phyloP scores from a whole-genome alignment of 2,113 vertebrate species.

The Alaudala cheleensis region DNA sequence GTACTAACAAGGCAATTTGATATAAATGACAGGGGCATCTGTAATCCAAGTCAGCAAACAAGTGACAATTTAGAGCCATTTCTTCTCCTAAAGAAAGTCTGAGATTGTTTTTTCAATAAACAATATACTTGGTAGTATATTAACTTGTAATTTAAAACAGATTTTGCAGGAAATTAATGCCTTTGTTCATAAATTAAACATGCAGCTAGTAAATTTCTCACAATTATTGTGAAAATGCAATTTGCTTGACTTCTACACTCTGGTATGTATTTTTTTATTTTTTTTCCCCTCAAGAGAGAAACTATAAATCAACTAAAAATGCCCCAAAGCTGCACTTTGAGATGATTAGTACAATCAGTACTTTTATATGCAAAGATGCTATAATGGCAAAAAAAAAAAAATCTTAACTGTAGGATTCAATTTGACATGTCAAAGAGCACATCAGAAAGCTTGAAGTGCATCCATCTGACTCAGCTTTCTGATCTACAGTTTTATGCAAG shows the following conservation, averaged over 20 bases:
- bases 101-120: not conserved
- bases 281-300: not conserved
- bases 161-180: not conserved
- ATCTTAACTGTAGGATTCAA: not conserved
- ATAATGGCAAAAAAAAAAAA: not conserved
- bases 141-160: not conserved
- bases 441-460: not conserved
- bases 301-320: not conserved
- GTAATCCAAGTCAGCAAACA: not conserved
- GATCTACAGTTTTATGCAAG: not conserved
- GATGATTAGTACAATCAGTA: not conserved
- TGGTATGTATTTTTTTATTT: not conserved
- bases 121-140: not conserved
- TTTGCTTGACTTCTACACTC: not conserved
- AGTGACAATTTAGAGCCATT: not conserved
- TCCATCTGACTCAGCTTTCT: not conserved
- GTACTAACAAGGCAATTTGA: not conserved
- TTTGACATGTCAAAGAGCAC: not conserved
- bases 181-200: not conserved
- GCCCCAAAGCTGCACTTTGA: not conserved
- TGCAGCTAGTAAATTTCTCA: not conserved
- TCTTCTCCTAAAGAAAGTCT: not conserved
- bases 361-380: not conserved
- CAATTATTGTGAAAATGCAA: not conserved
- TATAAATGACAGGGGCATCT: not conserved